phyloP scores from a whole-genome alignment of 2,797 vertebrate species.

The Tragopan temminckii region DNA sequence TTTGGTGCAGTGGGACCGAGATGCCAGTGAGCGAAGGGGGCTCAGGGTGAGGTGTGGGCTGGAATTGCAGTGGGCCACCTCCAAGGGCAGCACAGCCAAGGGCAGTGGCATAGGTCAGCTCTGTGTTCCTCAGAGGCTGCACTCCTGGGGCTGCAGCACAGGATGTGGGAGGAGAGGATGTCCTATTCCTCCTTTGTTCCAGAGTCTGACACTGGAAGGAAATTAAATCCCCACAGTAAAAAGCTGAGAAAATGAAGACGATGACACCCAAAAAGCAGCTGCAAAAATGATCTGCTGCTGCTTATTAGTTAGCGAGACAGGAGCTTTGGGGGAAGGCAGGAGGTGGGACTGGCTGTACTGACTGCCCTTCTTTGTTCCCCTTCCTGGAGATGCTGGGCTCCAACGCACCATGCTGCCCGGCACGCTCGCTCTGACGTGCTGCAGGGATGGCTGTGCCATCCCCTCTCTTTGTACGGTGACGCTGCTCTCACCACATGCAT shows the following conservation, averaged over 20 bases:
- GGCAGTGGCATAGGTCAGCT: background rate
- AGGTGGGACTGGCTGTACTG: background rate
- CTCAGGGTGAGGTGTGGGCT: background rate
- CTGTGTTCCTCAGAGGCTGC: background rate
- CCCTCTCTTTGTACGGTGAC: rapidly evolving
- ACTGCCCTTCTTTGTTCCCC: background rate
- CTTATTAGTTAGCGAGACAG: background rate
- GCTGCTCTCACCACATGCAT: background rate
- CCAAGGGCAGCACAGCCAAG: background rate
- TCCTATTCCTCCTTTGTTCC: conserved; percentile 37
- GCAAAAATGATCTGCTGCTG: background rate
- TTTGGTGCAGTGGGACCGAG: background rate
- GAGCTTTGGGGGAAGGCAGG: background rate
- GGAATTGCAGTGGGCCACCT: background rate
- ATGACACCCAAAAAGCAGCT: conserved; percentile 7
- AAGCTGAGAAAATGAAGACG: conserved; percentile 15
- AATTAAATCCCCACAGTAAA: conserved; percentile 5
- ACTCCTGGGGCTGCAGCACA: background rate
- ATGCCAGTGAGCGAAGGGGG: background rate
- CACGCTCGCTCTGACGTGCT: rapidly evolving
- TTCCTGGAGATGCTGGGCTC: background rate
- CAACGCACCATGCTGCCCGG: background rate
- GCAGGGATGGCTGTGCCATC: rapidly evolving
- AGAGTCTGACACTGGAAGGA: conserved; percentile 33
- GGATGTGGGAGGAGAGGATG: conserved; percentile 11